These are phyloP conservation scores for Boloria selene DNA, from an alignment of 2,888 invertebrate genomes.

Conservation along the genomic window DNA sequence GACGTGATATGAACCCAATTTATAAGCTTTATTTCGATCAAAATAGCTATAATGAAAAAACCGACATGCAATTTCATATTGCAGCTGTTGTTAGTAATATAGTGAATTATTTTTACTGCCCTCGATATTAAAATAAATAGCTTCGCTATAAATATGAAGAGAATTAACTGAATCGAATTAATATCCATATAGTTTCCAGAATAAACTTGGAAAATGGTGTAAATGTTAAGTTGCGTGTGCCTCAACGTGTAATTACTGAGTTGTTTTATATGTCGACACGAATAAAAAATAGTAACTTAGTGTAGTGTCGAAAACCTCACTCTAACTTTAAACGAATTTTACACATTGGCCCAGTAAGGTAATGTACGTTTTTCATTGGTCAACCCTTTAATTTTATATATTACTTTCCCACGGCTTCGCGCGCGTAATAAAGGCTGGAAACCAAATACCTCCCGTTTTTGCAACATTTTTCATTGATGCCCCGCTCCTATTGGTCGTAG, in stretches of 20 bases:
- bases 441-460: too few species aligned
- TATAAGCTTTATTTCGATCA: slow-evolving; percentile 56
- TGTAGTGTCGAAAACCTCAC: not conserved
- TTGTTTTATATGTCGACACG: slow-evolving; percentile 21
- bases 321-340: not conserved
- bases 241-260: slow-evolving; percentile 23
- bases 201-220: slow-evolving; percentile 17
- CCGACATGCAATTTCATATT: slow-evolving; percentile 33
- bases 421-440: too few species aligned
- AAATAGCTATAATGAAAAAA: slow-evolving; percentile 42
- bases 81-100: slow-evolving; percentile 35
- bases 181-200: slow-evolving; percentile 23
- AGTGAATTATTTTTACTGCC: slow-evolving; percentile 21
- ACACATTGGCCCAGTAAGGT: not conserved
- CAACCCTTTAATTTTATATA: too few species aligned
- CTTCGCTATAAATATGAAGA: slow-evolving; percentile 11
- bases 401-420: too few species aligned
- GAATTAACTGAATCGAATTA: slow-evolving; percentile 20
- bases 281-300: slow-evolving; percentile 6
- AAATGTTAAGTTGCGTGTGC: slow-evolving; percentile 30
- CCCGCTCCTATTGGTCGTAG: too few species aligned
- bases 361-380: too few species aligned
- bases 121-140: slow-evolving; percentile 22
- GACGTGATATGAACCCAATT: slow-evolving; percentile 65
- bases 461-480: too few species aligned